Evolutionary conservation across 1,140 invertebrate genomes (phyloP).

Genomic region (Mactra quadrangularis): DNA sequence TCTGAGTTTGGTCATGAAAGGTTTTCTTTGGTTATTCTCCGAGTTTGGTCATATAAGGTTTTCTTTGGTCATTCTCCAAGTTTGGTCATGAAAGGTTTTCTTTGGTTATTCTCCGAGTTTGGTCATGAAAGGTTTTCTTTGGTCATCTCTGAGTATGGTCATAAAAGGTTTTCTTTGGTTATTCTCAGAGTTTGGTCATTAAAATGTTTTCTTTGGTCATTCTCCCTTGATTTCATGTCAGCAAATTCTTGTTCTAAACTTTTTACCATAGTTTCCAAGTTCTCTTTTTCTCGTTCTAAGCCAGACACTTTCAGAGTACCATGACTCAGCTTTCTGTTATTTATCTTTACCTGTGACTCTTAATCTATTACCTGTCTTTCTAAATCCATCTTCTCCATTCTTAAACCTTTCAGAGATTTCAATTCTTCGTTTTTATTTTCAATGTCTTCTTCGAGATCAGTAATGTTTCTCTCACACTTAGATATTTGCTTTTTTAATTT

Average conservation of each 20-base stretch:
- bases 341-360: slow-evolving; percentile 56
- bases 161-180: no score
- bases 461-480: slow-evolving; percentile 83
- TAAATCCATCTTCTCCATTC: slow-evolving; percentile 62
- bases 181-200: no score
- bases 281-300: slow-evolving; percentile 62
- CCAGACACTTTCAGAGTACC: slow-evolving; percentile 51
- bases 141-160: no score
- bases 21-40: no score
- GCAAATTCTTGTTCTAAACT: slow-evolving; percentile 57
- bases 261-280: slow-evolving; percentile 21
- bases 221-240: slow-evolving; percentile 53
- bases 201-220: no score
- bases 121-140: no score
- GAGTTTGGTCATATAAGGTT: no score
- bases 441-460: slow-evolving; percentile 71
- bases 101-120: no score
- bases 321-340: slow-evolving; percentile 59
- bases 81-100: no score
- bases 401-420: slow-evolving; percentile 61
- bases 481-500: slow-evolving; percentile 64
- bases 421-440: slow-evolving; percentile 59
- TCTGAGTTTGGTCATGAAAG: no score
- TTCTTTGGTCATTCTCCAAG: no score
- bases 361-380: slow-evolving; percentile 60